Base-by-base conservation (phyloP, 2,113 vertebrate genomes). In the Haliaeetus leucogaster region DNA sequence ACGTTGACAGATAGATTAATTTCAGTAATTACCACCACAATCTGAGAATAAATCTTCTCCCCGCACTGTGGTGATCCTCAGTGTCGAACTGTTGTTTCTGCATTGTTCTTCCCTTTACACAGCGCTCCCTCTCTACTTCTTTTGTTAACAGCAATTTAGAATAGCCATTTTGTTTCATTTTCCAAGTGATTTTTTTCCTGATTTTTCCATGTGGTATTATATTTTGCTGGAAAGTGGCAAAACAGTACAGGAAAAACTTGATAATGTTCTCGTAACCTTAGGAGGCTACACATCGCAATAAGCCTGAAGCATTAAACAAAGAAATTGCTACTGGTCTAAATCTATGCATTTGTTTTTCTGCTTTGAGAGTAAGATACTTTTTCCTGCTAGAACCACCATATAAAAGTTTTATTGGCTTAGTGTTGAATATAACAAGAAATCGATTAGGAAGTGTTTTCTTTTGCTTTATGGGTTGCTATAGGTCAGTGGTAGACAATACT, bases 21-120 rank as follows among this genome's bases (percentile, higher is more conserved):
- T 77, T 53, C 38, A 53, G 7, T 53, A 58, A 45, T 42, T 47
- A 13, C 25, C 63, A 52, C 36, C 50, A 36, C 29, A 40, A 23
- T 11, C 43, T 47, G 76, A 81, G 34, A 38, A 40, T 17, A 50
- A 32, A 47, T 58, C 62, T 43, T 68, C 16, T 68, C 50, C 13
- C 58, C 1, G 0, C 21, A 9, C 77, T 0, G 0, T 25, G 45
- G 50, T 53, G 50, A 66, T 77, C 38, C 63, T 52, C 58, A 34
- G 38, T 6, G 40, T 23, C 86, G 53, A 36, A 40, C 21, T 45
- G 11, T 23, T 32, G 48, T 52, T 90, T 40, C 82, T 76, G 3
- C n/a, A 5, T 6, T 16, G 7, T 34, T 68, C 61, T n/a, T 52
- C 62, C 32, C 36, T 22, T 43, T 18, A 25, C 23, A 3, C 40